A percentile compares a stretch with the other conserved stretches of the same genome.
Evolutionary conservation across 2,888 invertebrate genomes (phyloP).

Genomic region (Ephialtes manifestator): DNA sequence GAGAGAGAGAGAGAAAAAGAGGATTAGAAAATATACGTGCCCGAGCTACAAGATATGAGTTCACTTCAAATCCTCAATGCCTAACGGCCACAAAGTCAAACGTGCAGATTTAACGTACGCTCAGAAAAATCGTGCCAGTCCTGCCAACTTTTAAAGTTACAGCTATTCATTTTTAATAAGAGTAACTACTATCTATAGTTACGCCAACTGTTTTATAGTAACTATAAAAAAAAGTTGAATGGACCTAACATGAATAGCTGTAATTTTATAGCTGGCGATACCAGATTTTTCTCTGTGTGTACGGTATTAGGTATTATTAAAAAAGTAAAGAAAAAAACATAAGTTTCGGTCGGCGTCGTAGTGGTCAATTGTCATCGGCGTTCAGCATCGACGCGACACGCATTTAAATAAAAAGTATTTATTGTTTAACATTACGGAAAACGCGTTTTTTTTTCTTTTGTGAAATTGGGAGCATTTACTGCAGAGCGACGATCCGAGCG

Average conservation of each 20-base stretch:
- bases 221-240: too few relatives aligned
- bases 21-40: conserved; percentile 67
- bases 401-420: neutral
- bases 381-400: neutral
- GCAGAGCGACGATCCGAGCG: conserved; percentile 12
- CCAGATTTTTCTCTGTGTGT: neutral
- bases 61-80: conserved; percentile 79
- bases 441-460: neutral
- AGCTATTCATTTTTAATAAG: too few relatives aligned
- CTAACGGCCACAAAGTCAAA: conserved; percentile 79
- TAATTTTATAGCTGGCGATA: too few relatives aligned
- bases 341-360: conserved; percentile 44
- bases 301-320: conserved; percentile 38
- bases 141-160: too few relatives aligned
- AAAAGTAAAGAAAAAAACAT: conserved; percentile 26
- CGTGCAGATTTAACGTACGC: conserved; percentile 76
- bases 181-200: too few relatives aligned
- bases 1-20: conserved; percentile 51
- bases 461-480: neutral
- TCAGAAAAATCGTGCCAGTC: too few relatives aligned
- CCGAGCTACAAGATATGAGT: conserved; percentile 70
- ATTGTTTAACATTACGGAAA: neutral
- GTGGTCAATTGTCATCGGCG: conserved; percentile 41
- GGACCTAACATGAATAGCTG: too few relatives aligned
- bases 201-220: too few relatives aligned